Conservation (phyloP, 2,113 vertebrate genomes). For the Pantherophis guttatus region DNA sequence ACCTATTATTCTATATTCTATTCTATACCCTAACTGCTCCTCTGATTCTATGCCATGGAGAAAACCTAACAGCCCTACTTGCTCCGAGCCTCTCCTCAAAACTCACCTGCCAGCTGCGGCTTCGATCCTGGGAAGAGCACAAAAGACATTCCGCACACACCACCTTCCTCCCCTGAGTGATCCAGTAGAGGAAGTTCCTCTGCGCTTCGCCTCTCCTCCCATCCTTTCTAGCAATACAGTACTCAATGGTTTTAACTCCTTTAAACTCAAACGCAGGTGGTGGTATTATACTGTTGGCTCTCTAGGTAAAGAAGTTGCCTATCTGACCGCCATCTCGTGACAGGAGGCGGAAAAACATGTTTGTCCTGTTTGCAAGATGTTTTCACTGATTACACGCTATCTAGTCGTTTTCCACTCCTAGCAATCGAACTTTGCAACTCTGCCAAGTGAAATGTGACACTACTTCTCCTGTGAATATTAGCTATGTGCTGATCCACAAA, state of each 20-base stretch:
- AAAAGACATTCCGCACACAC: background rate
- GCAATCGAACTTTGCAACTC: background rate
- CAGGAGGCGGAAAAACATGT: background rate
- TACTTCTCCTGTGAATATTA: background rate
- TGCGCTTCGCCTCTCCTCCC: background rate
- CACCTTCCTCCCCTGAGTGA: background rate
- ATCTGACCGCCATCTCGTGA: background rate
- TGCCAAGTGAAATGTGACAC: background rate
- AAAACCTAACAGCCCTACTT: background rate
- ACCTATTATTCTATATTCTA: background rate
- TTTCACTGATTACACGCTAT: background rate
- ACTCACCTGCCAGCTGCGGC: background rate
- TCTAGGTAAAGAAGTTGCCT: background rate
- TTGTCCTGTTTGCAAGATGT: background rate
- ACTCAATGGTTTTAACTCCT: background rate
- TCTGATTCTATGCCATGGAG: background rate
- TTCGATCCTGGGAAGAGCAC: background rate
- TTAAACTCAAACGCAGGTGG: background rate
- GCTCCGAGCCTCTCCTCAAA: background rate
- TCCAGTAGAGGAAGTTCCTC: background rate
- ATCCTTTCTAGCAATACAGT: background rate
- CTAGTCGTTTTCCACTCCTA: background rate
- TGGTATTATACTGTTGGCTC: background rate
- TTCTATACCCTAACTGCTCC: background rate
- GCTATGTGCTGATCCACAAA: background rate